Evolutionary conservation across 92 coral and sea anemone species (phyloP), one percentile per base, ranked within the genome.

Genomic region (Porites cylindrica): DNA sequence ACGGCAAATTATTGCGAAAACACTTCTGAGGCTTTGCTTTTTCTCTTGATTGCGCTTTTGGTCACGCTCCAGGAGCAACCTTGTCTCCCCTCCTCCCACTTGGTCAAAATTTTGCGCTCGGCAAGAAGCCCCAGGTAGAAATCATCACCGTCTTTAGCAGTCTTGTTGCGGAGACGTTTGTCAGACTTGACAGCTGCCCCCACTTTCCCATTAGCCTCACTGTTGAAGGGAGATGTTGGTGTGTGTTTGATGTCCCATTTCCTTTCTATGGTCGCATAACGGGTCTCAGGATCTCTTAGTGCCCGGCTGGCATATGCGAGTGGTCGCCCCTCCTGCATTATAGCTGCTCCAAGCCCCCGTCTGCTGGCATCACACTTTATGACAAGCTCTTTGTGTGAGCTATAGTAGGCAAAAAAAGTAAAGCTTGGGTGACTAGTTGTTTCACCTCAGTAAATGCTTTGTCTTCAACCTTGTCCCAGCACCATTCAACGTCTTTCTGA

Each of bases 311-410:
- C 24, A 23, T 23, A 23, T 23, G 24, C 24, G 24, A 23, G 24
- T 23, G 9, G 77, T 74, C 26, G 38, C 24, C 84, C 78, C 21
- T 86, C 89, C 52, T 86, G 85, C 64, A 86, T 18, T 14, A 86
- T 53, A 0, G 90, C 72, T 3, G 32, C 72, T n/a, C 38, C 7
- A 66, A 86, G 70, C n/a, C 77, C 89, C 19, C 18, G 79, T 10
- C 58, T 74, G 29, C 85, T 83, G 9, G 90, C 90, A 74, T 90
- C 90, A 53, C 90, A 85, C 86, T 90, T 86, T 50, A 90, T 85
- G 69, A 67, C 26, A 47, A 85, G 75, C 32, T 85, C 86, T 18
- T 77, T 71, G 26, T 76, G n/a, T 4, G 50, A 72, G 2, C 72
- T 72, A 75, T 88, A 82, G 72, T 88, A 88, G 4, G 75, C n/a